A percentile compares a stretch with the other conserved stretches of the same genome.
These are phyloP conservation scores for Schlechtendalia chinensis DNA, from an alignment of 1,140 invertebrate species.

Conservation along the genomic window DNA sequence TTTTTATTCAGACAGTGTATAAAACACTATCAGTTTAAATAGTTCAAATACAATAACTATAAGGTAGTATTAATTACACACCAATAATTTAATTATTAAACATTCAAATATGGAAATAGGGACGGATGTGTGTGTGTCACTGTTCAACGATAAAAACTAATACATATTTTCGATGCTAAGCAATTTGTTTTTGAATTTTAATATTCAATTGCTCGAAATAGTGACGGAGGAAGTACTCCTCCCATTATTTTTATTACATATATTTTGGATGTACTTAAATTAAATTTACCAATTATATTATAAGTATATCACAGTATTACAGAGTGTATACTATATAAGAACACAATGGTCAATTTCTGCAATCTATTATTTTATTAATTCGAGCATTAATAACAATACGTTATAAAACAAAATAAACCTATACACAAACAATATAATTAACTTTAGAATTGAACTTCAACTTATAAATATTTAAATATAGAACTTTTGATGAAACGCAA, in stretches of 20 bases:
- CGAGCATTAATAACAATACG: too few species aligned
- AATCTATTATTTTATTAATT: background rate
- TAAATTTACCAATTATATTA: background rate
- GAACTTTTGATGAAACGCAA: too few species aligned
- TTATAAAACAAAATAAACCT: too few species aligned
- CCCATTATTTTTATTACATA: background rate
- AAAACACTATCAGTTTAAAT: too few species aligned
- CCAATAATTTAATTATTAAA: background rate
- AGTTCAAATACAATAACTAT: too few species aligned
- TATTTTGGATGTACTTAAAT: background rate
- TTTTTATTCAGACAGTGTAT: too few species aligned
- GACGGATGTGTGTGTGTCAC: background rate
- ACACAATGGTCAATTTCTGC: slow-evolving; percentile 5
- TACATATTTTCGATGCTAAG: background rate
- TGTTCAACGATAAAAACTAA: background rate
- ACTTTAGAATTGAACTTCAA: too few species aligned
- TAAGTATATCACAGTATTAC: background rate
- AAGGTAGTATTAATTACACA: background rate
- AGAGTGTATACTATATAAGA: background rate
- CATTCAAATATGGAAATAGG: background rate
- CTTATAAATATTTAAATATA: too few species aligned
- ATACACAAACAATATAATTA: too few species aligned
- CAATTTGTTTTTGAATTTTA: background rate
- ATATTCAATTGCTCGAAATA: background rate
- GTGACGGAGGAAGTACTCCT: background rate